A percentile compares a stretch with the other conserved stretches of the same genome.
phyloP scores from a whole-genome alignment of 2,888 invertebrate genomes.

The Spilosoma lubricipeda region DNA sequence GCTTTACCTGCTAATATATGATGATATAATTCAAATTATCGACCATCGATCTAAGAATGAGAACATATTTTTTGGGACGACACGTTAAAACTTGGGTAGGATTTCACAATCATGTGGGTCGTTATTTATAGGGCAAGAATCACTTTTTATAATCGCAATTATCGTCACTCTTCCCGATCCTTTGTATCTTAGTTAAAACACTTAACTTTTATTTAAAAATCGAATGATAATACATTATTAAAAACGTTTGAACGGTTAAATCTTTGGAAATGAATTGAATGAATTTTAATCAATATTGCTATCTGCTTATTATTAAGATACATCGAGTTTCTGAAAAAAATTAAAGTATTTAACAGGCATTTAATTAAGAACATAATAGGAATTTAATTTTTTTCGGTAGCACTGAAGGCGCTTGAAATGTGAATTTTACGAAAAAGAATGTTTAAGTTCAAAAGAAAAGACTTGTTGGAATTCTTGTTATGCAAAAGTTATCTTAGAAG shows the following conservation, averaged over 20 bases:
- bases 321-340: neutral
- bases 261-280: too few relatives aligned
- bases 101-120: constrained; percentile 17
- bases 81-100: constrained; percentile 9
- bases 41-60: constrained; percentile 17
- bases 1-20: constrained; percentile 22
- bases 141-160: neutral
- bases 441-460: too few relatives aligned
- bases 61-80: constrained; percentile 13
- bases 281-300: neutral
- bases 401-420: neutral
- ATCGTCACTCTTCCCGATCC: neutral
- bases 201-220: neutral
- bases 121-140: neutral
- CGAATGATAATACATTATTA: neutral
- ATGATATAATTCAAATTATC: constrained; percentile 23
- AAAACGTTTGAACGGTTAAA: too few relatives aligned
- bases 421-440: too few relatives aligned
- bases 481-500: neutral
- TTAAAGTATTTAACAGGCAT: neutral
- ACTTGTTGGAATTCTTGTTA: neutral
- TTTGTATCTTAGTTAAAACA: neutral
- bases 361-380: neutral
- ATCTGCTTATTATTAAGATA: neutral
- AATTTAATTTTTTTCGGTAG: neutral